Percentiles rank a stretch among this genome's conserved stretches.
phyloP scores from a whole-genome alignment of 2,113 vertebrate genomes.

The Microcebus griseorufus region DNA sequence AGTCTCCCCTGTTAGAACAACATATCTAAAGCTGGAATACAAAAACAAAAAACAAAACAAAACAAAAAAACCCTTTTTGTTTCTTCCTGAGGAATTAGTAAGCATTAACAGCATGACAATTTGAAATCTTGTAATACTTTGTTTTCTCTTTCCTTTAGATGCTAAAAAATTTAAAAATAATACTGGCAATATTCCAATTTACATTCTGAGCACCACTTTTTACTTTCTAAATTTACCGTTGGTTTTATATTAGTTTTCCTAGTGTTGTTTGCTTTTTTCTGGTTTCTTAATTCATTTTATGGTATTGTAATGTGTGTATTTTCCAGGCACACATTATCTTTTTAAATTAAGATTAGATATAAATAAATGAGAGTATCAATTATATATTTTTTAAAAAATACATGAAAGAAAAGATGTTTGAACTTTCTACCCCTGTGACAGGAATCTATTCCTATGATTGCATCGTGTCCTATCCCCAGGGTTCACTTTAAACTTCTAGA shows the following conservation, averaged over 20 bases:
- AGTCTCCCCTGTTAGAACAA: neutral
- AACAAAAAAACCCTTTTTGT: neutral
- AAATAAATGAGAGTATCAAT: neutral
- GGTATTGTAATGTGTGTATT: neutral
- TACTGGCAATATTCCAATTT: neutral
- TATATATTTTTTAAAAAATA: neutral
- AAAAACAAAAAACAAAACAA: neutral
- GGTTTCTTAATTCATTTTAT: neutral
- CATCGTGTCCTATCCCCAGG: neutral
- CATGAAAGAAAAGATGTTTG: neutral
- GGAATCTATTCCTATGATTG: neutral
- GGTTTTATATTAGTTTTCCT: neutral
- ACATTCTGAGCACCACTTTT: neutral
- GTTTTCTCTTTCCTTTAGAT: neutral
- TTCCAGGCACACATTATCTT: neutral
- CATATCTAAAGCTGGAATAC: neutral
- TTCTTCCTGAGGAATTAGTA: neutral
- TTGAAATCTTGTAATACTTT: neutral
- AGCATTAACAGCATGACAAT: neutral
- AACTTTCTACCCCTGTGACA: neutral
- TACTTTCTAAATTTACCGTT: neutral
- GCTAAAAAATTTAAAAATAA: neutral
- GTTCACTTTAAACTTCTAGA: slow-evolving; percentile 21
- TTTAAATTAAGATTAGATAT: neutral
- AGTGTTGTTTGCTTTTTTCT: neutral